These are phyloP conservation scores for Manis javanica DNA, from an alignment of 2,797 vertebrate genomes.

Conservation along the genomic window DNA sequence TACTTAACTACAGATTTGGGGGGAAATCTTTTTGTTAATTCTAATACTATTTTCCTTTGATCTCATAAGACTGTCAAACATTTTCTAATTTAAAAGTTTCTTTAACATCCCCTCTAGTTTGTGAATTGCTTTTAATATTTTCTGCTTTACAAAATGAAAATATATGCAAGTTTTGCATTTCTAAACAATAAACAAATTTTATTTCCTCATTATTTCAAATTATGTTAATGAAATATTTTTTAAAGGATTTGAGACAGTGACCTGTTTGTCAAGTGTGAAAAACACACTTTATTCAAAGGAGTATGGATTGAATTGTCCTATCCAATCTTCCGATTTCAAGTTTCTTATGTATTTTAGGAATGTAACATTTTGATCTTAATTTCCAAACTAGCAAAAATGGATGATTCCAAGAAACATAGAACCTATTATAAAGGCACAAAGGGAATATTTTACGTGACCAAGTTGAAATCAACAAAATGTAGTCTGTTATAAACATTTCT, in stretches of 20 bases:
- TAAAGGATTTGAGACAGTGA: not conserved
- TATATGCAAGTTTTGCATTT: not conserved
- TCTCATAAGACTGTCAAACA: not conserved
- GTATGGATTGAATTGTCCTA: not conserved
- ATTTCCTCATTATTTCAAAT: conserved; percentile 33
- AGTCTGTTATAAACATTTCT: conserved; percentile 38
- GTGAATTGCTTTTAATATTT: conserved; percentile 52
- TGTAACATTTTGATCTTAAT: not conserved
- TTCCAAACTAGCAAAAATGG: conserved; percentile 2
- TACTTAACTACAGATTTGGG: not conserved
- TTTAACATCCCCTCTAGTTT: conserved; percentile 12
- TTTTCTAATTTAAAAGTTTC: conserved; percentile 44
- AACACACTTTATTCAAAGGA: not conserved
- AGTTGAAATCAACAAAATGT: conserved; percentile 19
- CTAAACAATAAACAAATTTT: conserved; percentile 17
- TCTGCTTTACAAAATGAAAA: conserved; percentile 48
- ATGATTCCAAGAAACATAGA: conserved; percentile 1
- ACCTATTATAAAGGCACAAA: not conserved
- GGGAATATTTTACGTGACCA: conserved; percentile 26
- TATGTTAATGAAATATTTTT: conserved; percentile 8
- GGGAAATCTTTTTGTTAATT: conserved; percentile 42
- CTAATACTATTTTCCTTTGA: conserved; percentile 25
- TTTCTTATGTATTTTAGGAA: not conserved
- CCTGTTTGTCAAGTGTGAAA: not conserved
- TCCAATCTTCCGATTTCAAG: conserved; percentile 32